Evolutionary conservation across 1,140 invertebrate genomes (phyloP), one percentile per base, ranked within the genome.

Genomic region (Cydia fagiglandana): DNA sequence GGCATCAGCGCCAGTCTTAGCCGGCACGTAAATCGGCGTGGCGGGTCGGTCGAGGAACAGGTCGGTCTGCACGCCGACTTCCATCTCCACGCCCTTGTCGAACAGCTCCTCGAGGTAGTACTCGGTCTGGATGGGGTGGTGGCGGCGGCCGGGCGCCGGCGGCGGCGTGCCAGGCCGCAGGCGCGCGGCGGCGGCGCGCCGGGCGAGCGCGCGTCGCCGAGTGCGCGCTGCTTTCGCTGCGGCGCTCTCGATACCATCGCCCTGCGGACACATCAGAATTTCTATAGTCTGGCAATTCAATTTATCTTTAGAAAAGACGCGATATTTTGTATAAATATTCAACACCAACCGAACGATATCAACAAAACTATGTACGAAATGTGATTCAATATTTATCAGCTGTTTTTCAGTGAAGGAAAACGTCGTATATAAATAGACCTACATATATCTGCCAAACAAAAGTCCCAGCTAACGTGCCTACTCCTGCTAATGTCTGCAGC

Each of bases 61-160:
- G 91, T 98, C 97, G 4, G 98, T 98, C 89, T 98, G 97, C 38
- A 96, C 96, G 77, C 95, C 95, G 17, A 95, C 94, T 81, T 97
- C 96, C 53, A 94, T 93, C 86, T 97, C 96, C 64, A 94, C 94
- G 41, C 96, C 96, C 82, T 95, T 95, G 75, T 96, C 95, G 80
- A 94, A 95, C 30, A 97, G 81, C 94, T 98, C 97, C 88, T 98
- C 97, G 28, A 98, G 94, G 88, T 96, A 98, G 76, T 95, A 90
- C 76, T 98, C 97, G 0, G 97, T 98, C 93, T 98, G 97, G 24
- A 98, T 95, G 70, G 95, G 95, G 80, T 97, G 96, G 89, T 98
- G 96, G 76, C 95, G 95, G 76, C 97, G 94, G 15, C 97, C 97
- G 61, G 95, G 94, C 12, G 97, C 95, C 6, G 96, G 95, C 7